These are phyloP conservation scores for Oryzias dopingdopingensis DNA, from an alignment of 2,797 vertebrate genomes.

Conservation along the genomic window DNA sequence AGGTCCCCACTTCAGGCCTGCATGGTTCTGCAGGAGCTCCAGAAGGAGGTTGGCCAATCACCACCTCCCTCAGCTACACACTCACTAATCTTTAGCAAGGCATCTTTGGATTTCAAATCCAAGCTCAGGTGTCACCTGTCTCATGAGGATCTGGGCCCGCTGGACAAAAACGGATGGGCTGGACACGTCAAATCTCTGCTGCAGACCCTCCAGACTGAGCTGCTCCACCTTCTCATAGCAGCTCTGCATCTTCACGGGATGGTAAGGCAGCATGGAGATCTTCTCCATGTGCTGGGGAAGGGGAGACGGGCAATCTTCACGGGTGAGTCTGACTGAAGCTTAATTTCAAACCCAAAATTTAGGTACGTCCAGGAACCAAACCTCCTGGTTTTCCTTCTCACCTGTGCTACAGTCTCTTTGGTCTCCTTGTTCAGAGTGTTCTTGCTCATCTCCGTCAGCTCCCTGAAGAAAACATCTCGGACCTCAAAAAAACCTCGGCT, in stretches of 20 bases:
- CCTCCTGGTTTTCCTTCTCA: constrained; percentile 52
- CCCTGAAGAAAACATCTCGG: constrained; percentile 89
- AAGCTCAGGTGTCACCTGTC: constrained; percentile 79
- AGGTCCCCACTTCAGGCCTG: no score
- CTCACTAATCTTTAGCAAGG: no score
- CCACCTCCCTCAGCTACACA: no score
- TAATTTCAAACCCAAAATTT: no score
- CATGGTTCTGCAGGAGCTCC: no score
- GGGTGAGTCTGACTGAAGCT: no score
- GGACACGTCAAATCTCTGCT: constrained; percentile 91
- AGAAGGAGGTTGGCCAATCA: no score
- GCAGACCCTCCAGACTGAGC: constrained; percentile 90
- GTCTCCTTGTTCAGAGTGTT: constrained; percentile 86
- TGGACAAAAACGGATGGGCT: constrained; percentile 91
- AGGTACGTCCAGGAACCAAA: no score
- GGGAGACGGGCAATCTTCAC: not conserved
- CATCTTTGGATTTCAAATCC: no score
- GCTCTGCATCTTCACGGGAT: constrained; percentile 94
- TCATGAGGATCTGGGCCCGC: constrained; percentile 94
- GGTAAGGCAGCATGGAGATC: constrained; percentile 90
- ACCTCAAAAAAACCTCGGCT: constrained; percentile 92
- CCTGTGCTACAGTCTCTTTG: constrained; percentile 89
- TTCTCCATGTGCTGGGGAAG: constrained; percentile 85
- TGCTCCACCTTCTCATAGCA: constrained; percentile 93
- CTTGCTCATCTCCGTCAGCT: constrained; percentile 92